Conservation (phyloP, 2,113 vertebrate genomes). For the Carassius carassius region DNA sequence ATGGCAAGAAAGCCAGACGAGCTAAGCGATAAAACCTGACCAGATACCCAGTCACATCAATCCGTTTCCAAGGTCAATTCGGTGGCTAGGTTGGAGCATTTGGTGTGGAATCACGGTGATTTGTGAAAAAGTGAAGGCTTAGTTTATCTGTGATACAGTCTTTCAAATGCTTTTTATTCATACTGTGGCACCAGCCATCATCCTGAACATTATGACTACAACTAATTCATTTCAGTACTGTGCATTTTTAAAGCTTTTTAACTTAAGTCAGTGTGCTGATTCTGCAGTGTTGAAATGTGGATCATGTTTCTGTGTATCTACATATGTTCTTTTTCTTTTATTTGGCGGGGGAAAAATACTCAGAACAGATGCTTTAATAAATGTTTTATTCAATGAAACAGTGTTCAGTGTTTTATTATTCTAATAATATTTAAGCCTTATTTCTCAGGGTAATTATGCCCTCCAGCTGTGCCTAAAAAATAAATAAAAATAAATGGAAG, state of each 20-base stretch:
- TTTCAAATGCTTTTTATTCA: constrained; percentile 42
- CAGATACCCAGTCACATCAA: constrained; percentile 24
- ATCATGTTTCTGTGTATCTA: background rate
- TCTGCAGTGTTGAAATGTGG: constrained; percentile 18
- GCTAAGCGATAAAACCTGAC: constrained; percentile 76
- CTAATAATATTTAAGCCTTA: constrained; percentile 59
- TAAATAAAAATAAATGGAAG: constrained; percentile 54
- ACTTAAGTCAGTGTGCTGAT: background rate
- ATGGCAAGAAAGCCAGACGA: constrained; percentile 75
- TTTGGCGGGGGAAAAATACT: background rate
- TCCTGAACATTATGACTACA: constrained; percentile 7
- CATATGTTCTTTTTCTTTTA: background rate
- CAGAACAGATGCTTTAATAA: constrained; percentile 2
- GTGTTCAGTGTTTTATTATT: background rate
- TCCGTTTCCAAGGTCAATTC: constrained; percentile 51
- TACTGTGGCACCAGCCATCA: constrained; percentile 1
- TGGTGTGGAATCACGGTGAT: constrained; percentile 1
- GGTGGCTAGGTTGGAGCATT: constrained; percentile 21
- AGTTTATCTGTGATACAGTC: constrained; percentile 11
- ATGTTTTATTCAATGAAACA: background rate
- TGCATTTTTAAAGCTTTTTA: background rate
- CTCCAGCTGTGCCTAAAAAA: constrained; percentile 86
- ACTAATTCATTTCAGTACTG: background rate
- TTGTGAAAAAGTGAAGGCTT: constrained; percentile 28
- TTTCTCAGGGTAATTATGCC: constrained; percentile 79